Base-by-base conservation (phyloP, 2,888 invertebrate genomes). In the Andrena dorsata region DNA sequence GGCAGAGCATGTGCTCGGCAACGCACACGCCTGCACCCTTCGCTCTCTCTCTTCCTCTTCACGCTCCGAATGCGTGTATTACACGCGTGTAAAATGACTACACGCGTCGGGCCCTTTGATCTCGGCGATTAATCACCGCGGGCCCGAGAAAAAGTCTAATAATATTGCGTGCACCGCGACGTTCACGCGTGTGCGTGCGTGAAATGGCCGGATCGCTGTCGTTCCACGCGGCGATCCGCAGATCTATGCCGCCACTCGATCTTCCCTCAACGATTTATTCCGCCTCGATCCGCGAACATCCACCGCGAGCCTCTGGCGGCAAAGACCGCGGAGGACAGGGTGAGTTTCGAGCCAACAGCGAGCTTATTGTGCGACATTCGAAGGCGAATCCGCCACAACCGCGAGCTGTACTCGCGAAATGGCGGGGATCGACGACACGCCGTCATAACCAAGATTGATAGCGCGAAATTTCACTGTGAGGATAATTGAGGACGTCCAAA, bases 61-160 rank as follows among this genome's bases (percentile, higher is more conserved):
- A 35, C 16, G 60, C 32, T 26, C 32, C 86, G 90, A 91, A 92
- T 92, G 91, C 91, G 90, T 93, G 93, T 93, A 93, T 90, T 93
- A 93, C 93, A 94, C 90, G 93, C 93, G 93, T 92, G 94, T 93
- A 94, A 93, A 93, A 91, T 91, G 91, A 92, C 90, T 92, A 90
- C 90, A 89, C 86, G 86, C 85, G 90, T 88, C 92, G 92, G 91
- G 76, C 75, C 85, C 92, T 94, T 94, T 94, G 93, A 94, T 93
- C 93, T 92, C 85, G 69, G 81, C 90, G 92, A 93, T 94, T 93
- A 93, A 93, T 94, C 93, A 93, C 90, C 89, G 90, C 89, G 28
- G 47, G 26, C 51, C 56, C 41, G 90, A 92, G 92, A 93, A 92
- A 92, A 92, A 91, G 91, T 91, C 92, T 92, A 92, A 92, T 92